These are phyloP conservation scores for Zeuzera pyrina DNA, from an alignment of 2,888 invertebrate genomes.

Conservation along the genomic window DNA sequence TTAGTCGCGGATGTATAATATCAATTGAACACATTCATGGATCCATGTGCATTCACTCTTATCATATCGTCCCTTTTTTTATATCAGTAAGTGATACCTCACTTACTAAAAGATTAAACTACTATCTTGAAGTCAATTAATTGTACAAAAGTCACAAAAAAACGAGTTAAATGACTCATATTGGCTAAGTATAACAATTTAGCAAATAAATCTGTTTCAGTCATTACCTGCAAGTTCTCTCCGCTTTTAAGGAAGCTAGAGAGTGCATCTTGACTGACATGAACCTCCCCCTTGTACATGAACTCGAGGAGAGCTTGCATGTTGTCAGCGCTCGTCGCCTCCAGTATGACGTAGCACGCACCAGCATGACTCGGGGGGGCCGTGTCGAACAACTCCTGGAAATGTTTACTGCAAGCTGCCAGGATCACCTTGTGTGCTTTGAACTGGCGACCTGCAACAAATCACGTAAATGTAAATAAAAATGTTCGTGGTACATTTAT, in stretches of 20 bases:
- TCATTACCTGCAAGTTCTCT: slow-evolving; percentile 89
- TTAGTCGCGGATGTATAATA: too few relatives aligned
- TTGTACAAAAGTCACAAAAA: too few relatives aligned
- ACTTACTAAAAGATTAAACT: too few relatives aligned
- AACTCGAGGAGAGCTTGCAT: slow-evolving; percentile 93
- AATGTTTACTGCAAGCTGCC: slow-evolving; percentile 94
- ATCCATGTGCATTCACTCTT: too few relatives aligned
- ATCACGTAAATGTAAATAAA: neutral
- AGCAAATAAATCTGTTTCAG: too few relatives aligned
- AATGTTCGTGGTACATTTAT: too few relatives aligned
- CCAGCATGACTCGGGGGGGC: slow-evolving; percentile 85
- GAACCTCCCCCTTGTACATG: slow-evolving; percentile 96
- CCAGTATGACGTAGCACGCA: slow-evolving; percentile 88
- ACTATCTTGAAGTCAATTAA: too few relatives aligned
- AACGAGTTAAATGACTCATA: too few relatives aligned
- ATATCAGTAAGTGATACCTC: too few relatives aligned
- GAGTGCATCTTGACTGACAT: slow-evolving; percentile 92
- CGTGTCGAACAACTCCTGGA: slow-evolving; percentile 91
- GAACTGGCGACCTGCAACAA: slow-evolving; percentile 84
- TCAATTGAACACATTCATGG: too few relatives aligned
- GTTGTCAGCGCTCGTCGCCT: slow-evolving; percentile 91
- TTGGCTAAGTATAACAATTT: too few relatives aligned
- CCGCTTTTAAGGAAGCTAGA: slow-evolving; percentile 94
- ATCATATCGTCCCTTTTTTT: too few relatives aligned
- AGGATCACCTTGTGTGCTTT: slow-evolving; percentile 92